Base-by-base conservation (phyloP, 2,113 vertebrate species). In the Callionymus lyra region DNA sequence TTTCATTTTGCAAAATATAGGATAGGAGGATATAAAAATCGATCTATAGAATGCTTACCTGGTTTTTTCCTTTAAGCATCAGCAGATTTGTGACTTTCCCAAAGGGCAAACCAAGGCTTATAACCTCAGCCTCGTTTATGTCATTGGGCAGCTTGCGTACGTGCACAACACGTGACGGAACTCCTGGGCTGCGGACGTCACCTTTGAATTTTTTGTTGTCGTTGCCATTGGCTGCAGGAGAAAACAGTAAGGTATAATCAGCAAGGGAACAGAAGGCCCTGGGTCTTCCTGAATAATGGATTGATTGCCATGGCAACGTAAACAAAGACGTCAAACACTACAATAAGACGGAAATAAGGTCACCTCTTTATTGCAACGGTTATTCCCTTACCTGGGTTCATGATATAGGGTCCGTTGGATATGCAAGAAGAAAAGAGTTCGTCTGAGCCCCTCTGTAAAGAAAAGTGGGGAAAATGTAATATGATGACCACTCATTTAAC, bases 171-270 rank as follows among this genome's bases (percentile, higher is more conserved):
- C 91, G 83, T 44, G 95, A 98, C 0, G 92, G 92, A 45, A 90
- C 83, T 10, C 91, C 87, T 0, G 90, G 69, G 27, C 87, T 93
- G 72, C 94, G 84, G 31, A 70, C 89, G 54, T 98, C 94, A 0
- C 90, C 89, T 82, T 98, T 98, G 81, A 98, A 98, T 76, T 98
- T 98, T 65, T 98, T 98, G 77, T 90, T 96, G 81, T 98, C 94
- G n/a, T 98, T 98, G 70, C 94, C 95, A 75, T 97, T 98, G 67
- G 91, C 94, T 98, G 82, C 3, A 36, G 49, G 63, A 60, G 67
- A 53, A 67, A 64, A 72, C 57, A 73, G 14, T 53, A 60, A 63
- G 72, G 76, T 78, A 76, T 68, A 75, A 82, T 78, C 72, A 76
- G 56, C 32, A 66, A 58, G 68, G 49, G 65, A 67, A 75, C 35